phyloP scores from a whole-genome alignment of 2,888 invertebrate genomes.

The Sesamia inferens region DNA sequence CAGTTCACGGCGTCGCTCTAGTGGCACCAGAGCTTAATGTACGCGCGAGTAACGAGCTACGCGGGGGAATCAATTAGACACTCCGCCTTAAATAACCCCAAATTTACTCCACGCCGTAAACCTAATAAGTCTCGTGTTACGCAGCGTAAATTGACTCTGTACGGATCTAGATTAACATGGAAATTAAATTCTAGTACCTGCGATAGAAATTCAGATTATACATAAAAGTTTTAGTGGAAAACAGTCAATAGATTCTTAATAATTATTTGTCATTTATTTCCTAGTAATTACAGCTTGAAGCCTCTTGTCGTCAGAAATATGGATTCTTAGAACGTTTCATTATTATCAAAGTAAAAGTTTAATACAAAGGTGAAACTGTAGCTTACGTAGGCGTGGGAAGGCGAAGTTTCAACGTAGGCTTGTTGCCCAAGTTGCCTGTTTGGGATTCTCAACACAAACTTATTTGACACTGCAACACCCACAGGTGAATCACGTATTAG shows the following conservation, averaged over 20 bases:
- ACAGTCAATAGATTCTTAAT: slow-evolving; percentile 84
- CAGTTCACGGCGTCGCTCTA: slow-evolving; percentile 67
- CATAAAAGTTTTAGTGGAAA: slow-evolving; percentile 74
- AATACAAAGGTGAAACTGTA: slow-evolving; percentile 17
- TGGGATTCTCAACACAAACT: slow-evolving; percentile 61
- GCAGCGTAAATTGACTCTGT: slow-evolving; percentile 59
- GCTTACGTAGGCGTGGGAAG: slow-evolving; percentile 25
- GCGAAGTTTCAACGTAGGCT: slow-evolving; percentile 47
- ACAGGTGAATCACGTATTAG: slow-evolving; percentile 59
- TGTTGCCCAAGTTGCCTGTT: slow-evolving; percentile 50
- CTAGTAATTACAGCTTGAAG: slow-evolving; percentile 76
- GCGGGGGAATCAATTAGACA: slow-evolving; percentile 50
- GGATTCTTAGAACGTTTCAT: slow-evolving; percentile 8
- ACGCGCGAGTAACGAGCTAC: slow-evolving; percentile 51
- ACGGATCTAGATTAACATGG: slow-evolving; percentile 58
- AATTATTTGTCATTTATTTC: slow-evolving; percentile 83
- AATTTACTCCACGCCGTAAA: slow-evolving; percentile 54
- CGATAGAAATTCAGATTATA: slow-evolving; percentile 61
- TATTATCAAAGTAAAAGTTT: slow-evolving; percentile 11
- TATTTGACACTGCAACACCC: slow-evolving; percentile 67
- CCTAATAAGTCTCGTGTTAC: slow-evolving; percentile 58
- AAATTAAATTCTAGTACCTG: slow-evolving; percentile 63
- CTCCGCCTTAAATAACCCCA: slow-evolving; percentile 57
- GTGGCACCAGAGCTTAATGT: slow-evolving; percentile 64
- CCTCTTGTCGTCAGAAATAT: slow-evolving; percentile 67